Conservation (phyloP, 2,797 vertebrate species). For the Craterocephalus amniculus region DNA sequence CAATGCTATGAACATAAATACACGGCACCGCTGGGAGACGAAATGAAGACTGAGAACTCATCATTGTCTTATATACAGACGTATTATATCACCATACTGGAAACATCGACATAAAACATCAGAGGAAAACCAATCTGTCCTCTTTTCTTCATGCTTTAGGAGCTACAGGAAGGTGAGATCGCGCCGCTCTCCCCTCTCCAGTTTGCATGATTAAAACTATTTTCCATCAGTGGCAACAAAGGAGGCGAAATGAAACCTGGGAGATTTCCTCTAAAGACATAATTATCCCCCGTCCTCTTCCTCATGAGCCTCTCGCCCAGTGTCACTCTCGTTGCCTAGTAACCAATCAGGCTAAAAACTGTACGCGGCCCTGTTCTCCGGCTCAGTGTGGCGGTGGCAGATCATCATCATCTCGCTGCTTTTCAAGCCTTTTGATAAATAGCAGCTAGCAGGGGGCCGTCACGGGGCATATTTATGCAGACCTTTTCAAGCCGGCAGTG, state of each 20-base stretch:
- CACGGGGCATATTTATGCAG: constrained; percentile 2
- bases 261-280: constrained; percentile 58
- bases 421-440: constrained; percentile 39
- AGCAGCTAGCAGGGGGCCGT: constrained; percentile 14
- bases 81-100: constrained; percentile 1
- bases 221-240: constrained; percentile 25
- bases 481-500: constrained; percentile 18
- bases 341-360: constrained; percentile 42
- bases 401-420: constrained; percentile 29
- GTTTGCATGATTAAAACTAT: constrained; percentile 27
- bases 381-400: constrained; percentile 7
- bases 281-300: constrained; percentile 57
- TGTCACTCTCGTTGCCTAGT: constrained; percentile 60
- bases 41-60: neutral
- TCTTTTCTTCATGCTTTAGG: neutral
- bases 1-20: neutral
- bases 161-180: constrained; percentile 2
- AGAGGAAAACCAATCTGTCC: neutral
- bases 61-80: neutral
- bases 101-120: constrained; percentile 1
- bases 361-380: constrained; percentile 30
- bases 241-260: constrained; percentile 49
- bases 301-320: constrained; percentile 39
- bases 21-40: constrained; percentile 11
- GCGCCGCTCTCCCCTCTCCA: constrained; percentile 11